Conservation (phyloP, 2,797 vertebrate genomes). For the Gymnoscopelus braueri region DNA sequence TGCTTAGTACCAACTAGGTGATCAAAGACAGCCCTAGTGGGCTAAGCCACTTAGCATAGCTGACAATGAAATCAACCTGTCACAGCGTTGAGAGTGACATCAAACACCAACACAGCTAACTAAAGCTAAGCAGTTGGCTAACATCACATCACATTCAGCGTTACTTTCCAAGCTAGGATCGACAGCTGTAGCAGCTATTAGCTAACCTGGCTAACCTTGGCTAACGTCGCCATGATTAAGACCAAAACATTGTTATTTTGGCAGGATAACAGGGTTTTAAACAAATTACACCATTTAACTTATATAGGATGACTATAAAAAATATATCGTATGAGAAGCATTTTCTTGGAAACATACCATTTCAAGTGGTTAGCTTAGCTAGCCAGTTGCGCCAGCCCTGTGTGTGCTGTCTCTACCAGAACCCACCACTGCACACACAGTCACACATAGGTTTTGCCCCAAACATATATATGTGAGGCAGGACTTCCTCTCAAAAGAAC, state of each 20-base stretch:
- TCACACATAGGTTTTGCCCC: no score
- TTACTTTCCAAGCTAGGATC: conserved; percentile 39
- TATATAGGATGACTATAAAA: accelerated
- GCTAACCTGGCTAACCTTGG: conserved; percentile 51
- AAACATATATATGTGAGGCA: no score
- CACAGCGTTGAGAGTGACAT: background rate
- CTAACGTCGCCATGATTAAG: conserved; percentile 14
- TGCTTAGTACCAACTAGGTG: conserved; percentile 4
- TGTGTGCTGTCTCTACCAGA: conserved; percentile 57
- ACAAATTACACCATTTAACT: background rate
- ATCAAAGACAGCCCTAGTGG: background rate
- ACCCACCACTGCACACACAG: conserved; percentile 26
- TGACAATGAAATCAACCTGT: background rate
- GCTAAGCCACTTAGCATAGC: background rate
- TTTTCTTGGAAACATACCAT: conserved; percentile 63
- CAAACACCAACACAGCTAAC: background rate
- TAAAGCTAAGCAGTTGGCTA: background rate
- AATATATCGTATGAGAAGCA: background rate
- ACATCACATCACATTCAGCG: conserved; percentile 33
- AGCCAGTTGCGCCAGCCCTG: conserved; percentile 70
- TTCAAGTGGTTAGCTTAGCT: conserved; percentile 73
- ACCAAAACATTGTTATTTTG: background rate
- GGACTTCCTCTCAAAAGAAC: no score
- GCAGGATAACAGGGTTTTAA: background rate
- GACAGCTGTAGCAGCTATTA: conserved; percentile 49